A percentile compares a stretch with the other conserved stretches of the same genome.
Conservation (phyloP, 2,888 invertebrate species). For the Malacosoma neustria region DNA sequence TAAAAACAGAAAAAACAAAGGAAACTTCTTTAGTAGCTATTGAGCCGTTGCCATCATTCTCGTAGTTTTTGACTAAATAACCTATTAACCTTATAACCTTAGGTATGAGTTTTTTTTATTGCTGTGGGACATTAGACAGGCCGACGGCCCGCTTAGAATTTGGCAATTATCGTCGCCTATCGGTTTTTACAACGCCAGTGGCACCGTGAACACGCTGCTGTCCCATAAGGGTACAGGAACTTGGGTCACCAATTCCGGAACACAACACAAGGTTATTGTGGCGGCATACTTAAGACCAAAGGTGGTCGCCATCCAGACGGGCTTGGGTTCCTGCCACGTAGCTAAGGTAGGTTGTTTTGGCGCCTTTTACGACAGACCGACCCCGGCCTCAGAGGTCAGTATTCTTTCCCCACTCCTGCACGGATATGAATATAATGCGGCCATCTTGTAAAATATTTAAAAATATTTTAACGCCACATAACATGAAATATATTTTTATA, state of each 20-base stretch:
- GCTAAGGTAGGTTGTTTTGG: background rate
- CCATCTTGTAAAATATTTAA: conserved; percentile 3
- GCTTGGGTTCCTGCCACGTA: background rate
- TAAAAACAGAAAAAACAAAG: background rate
- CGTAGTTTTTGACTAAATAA: no score
- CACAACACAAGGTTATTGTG: background rate
- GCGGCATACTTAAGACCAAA: background rate
- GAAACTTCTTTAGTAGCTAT: background rate
- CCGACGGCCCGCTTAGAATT: background rate
- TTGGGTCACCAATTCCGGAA: no score
- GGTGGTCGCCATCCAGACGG: background rate
- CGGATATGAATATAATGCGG: background rate
- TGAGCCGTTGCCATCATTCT: no score
- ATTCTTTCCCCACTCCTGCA: background rate
- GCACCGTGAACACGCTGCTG: background rate
- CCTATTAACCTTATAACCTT: no score
- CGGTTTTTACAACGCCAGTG: background rate
- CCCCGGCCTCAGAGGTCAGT: background rate
- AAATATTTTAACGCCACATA: no score
- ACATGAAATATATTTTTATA: no score
- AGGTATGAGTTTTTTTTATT: background rate
- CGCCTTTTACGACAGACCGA: background rate
- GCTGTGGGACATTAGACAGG: background rate
- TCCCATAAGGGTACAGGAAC: background rate
- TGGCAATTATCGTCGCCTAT: background rate